A percentile compares a stretch with the other conserved stretches of the same genome.
These are phyloP conservation scores for Phylloscopus trochilus DNA, from an alignment of 2,113 vertebrate genomes.

Conservation along the genomic window DNA sequence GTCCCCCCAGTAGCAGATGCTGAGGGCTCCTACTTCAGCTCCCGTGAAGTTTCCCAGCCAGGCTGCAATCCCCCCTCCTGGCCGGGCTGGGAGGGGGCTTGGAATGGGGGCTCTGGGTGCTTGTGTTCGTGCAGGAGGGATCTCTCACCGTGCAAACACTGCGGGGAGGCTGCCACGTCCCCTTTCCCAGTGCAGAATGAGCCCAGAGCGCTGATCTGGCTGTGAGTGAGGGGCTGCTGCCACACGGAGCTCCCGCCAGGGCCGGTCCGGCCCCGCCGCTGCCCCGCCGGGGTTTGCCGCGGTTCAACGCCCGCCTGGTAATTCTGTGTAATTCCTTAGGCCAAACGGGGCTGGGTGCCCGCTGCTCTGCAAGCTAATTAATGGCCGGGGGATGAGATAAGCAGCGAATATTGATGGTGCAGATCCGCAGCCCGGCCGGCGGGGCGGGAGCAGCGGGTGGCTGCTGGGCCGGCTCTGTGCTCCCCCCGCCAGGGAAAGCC, in stretches of 20 bases:
- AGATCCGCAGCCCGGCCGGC: not conserved
- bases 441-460: not conserved
- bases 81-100: not conserved
- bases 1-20: not conserved
- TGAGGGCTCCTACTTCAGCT: not conserved
- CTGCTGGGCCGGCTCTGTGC: rapidly evolving
- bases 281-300: rapidly evolving
- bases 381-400: not conserved
- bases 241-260: not conserved
- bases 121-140: not conserved
- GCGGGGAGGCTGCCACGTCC: not conserved
- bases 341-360: not conserved
- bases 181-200: rapidly evolving
- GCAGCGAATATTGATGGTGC: not conserved
- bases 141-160: not conserved
- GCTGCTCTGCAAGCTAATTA: not conserved
- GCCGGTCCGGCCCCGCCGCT: rapidly evolving
- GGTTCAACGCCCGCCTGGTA: not conserved
- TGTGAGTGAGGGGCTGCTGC: not conserved
- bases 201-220: rapidly evolving
- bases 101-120: not conserved
- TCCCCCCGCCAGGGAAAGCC: rapidly evolving
- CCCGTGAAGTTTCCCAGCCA: not conserved
- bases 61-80: not conserved
- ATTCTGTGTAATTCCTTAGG: not conserved